Evolutionary conservation across 2,113 vertebrate species (phyloP).

Genomic region (Hippocampus guttulatus): DNA sequence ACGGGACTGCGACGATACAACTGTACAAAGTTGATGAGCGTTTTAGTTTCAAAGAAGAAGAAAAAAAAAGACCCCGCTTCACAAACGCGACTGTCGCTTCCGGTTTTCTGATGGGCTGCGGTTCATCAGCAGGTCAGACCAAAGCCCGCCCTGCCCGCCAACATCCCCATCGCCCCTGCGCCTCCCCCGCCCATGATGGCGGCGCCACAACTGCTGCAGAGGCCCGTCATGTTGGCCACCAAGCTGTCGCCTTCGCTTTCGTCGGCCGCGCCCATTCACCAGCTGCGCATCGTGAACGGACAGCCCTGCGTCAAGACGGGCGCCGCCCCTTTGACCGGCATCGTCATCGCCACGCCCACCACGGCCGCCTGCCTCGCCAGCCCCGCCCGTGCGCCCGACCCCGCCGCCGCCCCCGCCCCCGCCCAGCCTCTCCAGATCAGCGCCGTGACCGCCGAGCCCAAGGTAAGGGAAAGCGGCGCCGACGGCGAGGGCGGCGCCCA

Average conservation of each 20-base stretch:
- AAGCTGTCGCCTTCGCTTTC: constrained; percentile 85
- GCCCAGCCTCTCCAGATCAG: constrained; percentile 81
- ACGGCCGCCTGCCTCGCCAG: constrained; percentile 76
- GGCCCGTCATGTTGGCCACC: constrained; percentile 91
- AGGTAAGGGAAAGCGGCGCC: constrained; percentile 70
- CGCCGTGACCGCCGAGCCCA: constrained; percentile 87
- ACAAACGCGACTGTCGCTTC: background rate
- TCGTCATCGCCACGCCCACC: constrained; percentile 82
- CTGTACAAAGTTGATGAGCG: too few relatives aligned
- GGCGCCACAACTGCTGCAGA: constrained; percentile 91
- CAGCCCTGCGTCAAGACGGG: constrained; percentile 79
- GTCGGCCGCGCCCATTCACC: constrained; percentile 90
- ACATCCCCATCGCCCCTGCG: constrained; percentile 93
- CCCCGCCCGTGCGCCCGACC: constrained; percentile 66
- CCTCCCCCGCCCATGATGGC: constrained; percentile 97
- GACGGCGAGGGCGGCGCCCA: background rate
- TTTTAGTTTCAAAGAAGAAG: too few relatives aligned
- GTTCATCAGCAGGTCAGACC: constrained; percentile 81
- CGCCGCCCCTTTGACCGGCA: constrained; percentile 81
- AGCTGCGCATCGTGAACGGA: constrained; percentile 94
- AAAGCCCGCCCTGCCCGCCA: constrained; percentile 85
- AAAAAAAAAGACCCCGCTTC: too few relatives aligned
- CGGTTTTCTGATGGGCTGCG: constrained; percentile 27
- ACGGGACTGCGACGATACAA: too few relatives aligned
- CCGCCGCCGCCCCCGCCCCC: background rate